phyloP scores from a whole-genome alignment of 1,140 invertebrate genomes.

The Araneus ventricosus region DNA sequence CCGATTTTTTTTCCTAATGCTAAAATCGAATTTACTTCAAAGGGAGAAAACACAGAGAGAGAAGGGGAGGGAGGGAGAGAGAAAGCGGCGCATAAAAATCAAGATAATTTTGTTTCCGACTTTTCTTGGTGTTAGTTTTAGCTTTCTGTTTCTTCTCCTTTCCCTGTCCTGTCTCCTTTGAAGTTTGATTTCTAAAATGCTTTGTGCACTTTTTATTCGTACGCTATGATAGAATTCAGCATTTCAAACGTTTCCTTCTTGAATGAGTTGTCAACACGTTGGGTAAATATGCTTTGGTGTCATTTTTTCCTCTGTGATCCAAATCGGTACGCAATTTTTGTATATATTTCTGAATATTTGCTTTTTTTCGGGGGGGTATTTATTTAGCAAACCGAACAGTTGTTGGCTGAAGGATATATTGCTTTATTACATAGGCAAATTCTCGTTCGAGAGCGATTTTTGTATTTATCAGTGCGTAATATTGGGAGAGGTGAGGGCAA shows the following conservation, averaged over 20 bases:
- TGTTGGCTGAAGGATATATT: too few species aligned
- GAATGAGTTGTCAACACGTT: not conserved
- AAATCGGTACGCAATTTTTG: too few species aligned
- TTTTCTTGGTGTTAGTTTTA: not conserved
- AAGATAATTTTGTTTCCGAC: constrained; percentile 39
- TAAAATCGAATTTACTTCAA: constrained; percentile 43
- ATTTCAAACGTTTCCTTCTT: not conserved
- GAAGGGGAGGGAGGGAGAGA: not conserved
- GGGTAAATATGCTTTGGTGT: too few species aligned
- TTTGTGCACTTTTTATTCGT: not conserved
- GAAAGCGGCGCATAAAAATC: not conserved
- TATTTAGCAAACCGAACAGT: too few species aligned
- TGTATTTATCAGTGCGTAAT: too few species aligned
- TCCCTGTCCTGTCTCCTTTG: not conserved
- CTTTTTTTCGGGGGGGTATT: not conserved
- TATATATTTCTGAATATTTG: not conserved
- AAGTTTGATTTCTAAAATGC: not conserved
- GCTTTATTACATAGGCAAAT: too few species aligned
- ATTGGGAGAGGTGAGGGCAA: too few species aligned
- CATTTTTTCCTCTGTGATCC: too few species aligned
- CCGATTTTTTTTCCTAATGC: constrained; percentile 15
- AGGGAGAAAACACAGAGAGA: not conserved
- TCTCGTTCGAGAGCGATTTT: too few species aligned
- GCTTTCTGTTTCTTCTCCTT: not conserved
- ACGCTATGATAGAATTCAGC: not conserved